phyloP scores from a whole-genome alignment of 2,113 vertebrate genomes.

The Microcebus tavaratra region DNA sequence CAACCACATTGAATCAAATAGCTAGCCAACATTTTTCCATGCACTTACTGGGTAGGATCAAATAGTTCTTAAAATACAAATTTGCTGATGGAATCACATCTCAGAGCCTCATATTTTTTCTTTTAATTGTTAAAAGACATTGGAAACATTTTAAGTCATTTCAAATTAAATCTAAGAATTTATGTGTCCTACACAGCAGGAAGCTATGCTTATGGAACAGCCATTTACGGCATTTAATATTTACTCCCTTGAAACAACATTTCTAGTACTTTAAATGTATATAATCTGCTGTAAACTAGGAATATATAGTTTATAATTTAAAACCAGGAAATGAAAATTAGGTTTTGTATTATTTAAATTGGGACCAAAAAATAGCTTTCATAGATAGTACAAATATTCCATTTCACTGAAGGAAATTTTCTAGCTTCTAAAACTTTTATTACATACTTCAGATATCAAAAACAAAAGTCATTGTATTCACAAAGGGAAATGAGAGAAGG shows the following conservation, averaged over 20 bases:
- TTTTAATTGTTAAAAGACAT: slow-evolving; percentile 38
- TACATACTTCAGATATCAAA: background rate
- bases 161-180: slow-evolving; percentile 46
- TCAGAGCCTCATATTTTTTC: background rate
- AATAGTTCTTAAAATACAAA: slow-evolving; percentile 38
- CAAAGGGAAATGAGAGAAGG: background rate
- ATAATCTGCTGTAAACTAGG: background rate
- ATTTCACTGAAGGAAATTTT: background rate
- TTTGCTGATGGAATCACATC: slow-evolving; percentile 14
- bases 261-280: background rate
- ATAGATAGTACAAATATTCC: slow-evolving; percentile 35
- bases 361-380: background rate
- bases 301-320: slow-evolving; percentile 28
- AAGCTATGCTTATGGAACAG: background rate
- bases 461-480: background rate
- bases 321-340: slow-evolving; percentile 27
- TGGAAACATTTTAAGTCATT: slow-evolving; percentile 40
- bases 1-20: slow-evolving; percentile 14
- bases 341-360: slow-evolving; percentile 44
- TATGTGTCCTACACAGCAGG: background rate
- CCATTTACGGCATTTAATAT: background rate
- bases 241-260: background rate
- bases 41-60: background rate
- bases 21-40: background rate
- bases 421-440: slow-evolving; percentile 13